Percentiles rank a stretch among this genome's conserved stretches.
Evolutionary conservation across 2,888 invertebrate genomes (phyloP).

Genomic region (Panopea generosa): DNA sequence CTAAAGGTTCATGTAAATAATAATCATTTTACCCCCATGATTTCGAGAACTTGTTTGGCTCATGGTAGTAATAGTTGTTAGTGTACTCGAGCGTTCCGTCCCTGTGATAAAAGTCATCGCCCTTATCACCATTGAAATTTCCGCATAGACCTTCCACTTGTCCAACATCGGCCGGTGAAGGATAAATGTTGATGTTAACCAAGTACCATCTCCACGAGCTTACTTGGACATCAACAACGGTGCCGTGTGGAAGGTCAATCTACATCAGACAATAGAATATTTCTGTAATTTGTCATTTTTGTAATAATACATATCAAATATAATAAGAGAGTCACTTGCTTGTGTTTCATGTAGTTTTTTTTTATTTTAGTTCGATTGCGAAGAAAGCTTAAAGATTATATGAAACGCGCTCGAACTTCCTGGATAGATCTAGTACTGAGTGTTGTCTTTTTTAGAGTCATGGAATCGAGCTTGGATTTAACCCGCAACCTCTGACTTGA

Average conservation of each 20-base stretch:
- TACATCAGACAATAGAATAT: background rate
- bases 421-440: too few relatives aligned
- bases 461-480: too few relatives aligned
- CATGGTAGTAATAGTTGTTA: background rate
- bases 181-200: constrained; percentile 11
- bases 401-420: too few relatives aligned
- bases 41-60: background rate
- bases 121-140: constrained; percentile 9
- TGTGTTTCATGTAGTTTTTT: too few relatives aligned
- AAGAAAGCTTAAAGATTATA: too few relatives aligned
- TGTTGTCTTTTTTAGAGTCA: too few relatives aligned
- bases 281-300: too few relatives aligned
- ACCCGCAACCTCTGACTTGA: too few relatives aligned
- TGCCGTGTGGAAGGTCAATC: constrained; percentile 6
- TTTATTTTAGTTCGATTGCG: too few relatives aligned
- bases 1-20: too few relatives aligned
- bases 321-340: too few relatives aligned
- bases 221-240: background rate
- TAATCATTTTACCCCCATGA: constrained; percentile 11
- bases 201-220: constrained; percentile 4
- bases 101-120: constrained; percentile 13
- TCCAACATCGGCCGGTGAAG: constrained; percentile 11
- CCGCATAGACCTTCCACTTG: constrained; percentile 8
- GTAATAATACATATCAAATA: too few relatives aligned
- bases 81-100: background rate